phyloP scores from a whole-genome alignment of 2,888 invertebrate species.

The Thecophora atra region DNA sequence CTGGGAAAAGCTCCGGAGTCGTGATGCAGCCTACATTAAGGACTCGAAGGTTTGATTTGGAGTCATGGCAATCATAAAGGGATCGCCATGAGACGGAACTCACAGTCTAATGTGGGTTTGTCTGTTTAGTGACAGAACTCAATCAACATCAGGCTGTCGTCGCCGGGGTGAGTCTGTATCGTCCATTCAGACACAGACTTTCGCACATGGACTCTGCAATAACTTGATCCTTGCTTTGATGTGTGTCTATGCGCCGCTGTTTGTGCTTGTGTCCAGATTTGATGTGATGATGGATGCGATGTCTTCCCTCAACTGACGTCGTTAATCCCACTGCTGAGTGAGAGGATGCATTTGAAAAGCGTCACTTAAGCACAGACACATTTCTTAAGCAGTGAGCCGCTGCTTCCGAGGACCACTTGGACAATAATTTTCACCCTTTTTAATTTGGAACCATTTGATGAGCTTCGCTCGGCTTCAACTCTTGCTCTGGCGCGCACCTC shows the following conservation, averaged over 20 bases:
- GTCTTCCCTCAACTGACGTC: slow-evolving; percentile 22
- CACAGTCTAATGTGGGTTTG: too few relatives aligned
- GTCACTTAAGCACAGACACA: too few relatives aligned
- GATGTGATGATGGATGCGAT: slow-evolving; percentile 31
- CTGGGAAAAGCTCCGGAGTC: not conserved
- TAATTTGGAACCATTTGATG: slow-evolving; percentile 25
- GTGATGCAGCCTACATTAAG: not conserved
- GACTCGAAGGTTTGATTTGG: not conserved
- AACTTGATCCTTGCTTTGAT: not conserved
- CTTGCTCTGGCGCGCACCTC: slow-evolving; percentile 7
- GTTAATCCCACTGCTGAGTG: slow-evolving; percentile 19
- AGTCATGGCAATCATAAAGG: not conserved
- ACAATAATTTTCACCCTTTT: slow-evolving; percentile 15
- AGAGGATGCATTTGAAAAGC: not conserved
- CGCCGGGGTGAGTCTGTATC: too few relatives aligned
- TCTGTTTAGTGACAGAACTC: slow-evolving; percentile 28
- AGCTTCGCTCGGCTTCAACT: not conserved
- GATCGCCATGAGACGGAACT: slow-evolving; percentile 24
- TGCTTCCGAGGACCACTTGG: slow-evolving; percentile 10
- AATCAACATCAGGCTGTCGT: slow-evolving; percentile 11
- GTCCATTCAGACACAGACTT: not conserved
- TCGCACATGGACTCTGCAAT: not conserved
- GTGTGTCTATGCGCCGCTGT: not conserved
- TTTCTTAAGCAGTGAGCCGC: too few relatives aligned
- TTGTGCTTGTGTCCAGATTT: not conserved